Evolutionary conservation across 2,113 vertebrate species (phyloP), one percentile per base, ranked within the genome.

Genomic region (Euleptes europaea): DNA sequence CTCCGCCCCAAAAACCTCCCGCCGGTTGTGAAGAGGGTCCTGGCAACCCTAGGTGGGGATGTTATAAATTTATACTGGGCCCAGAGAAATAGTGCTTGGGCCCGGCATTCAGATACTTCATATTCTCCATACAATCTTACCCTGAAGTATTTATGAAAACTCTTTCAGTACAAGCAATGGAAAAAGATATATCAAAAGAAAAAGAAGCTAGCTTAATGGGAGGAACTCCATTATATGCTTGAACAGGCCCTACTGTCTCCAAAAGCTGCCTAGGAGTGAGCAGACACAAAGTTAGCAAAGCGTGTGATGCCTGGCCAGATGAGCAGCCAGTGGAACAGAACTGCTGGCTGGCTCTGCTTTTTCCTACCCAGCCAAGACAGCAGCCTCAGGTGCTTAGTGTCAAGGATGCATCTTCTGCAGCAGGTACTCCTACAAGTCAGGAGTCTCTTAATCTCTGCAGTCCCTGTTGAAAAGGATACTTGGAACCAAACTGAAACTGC

Each of bases 161-260:
- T 54, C 57, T 65, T 44, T 84, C 80, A 74, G 35, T 40, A 82
- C 76, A 91, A 85, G 76, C 21, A 81, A 57, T 54, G 47, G 69
- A 54, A 40, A 73, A 90, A 90, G 82, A 91, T 1, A 86, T 82
- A 85, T 14, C 73, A 78, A 66, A 90, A 49, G 54, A 88, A 87
- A 86, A 38, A 78, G 88, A 7, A 90, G 57, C 65, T 84, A 51
- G 91, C 90, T 86, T 73, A 88, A 82, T 40, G 26, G 79, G 89
- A 92, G 88, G 57, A 81, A 80, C 31, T 91, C 88, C 79, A 91
- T 92, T 86, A 92, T 92, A 91, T 84, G 84, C 88, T 90, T 92
- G 89, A 92, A 86, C 78, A 49, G 77, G 19, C 67, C 49, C 85
- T 86, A 57, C 78, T 89, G 86, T 89, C 74, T 85, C 85, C 87